Evolutionary conservation across 2,113 vertebrate genomes (phyloP), one percentile per base, ranked within the genome.

Genomic region (Hydrolagus affinis): DNA sequence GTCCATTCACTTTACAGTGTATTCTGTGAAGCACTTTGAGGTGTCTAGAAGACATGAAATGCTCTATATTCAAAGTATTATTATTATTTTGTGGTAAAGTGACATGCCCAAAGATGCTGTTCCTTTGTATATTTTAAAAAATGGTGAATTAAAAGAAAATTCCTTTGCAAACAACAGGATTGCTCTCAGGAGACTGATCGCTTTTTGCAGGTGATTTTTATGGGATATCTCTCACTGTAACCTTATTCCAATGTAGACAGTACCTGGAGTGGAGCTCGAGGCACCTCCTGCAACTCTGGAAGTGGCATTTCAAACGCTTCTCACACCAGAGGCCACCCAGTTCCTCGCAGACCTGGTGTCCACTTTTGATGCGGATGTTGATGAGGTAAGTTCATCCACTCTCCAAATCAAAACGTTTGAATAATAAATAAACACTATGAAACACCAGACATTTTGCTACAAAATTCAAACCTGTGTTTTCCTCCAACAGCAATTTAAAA

Each of bases 261-360:
- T 85, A n/a, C 66, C 85, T 57, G 86, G 85, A 25, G 87, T 94
- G 86, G 94, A 95, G 86, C 86, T 95, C 86, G 89, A 85, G 1
- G 87, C 88, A 8, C 85, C 94, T 85, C 93, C 94, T 30, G 19
- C 70, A 19, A 91, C 90, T 3, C 89, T 95, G 23, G 87, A 92
- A 85, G 71, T 66, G 70, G 92, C 93, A 86, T 90, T 90, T 85
- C 85, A 89, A 25, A 88, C 89, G 8, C 90, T 95, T 0, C 92
- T 95, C 86, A 93, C 89, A 56, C 10, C 88, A 11, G 89, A 90
- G 69, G 90, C 90, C 11, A 88, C 94, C 56, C 86, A 66, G 28
- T 95, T 94, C 85, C 89, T 95, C 4, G 87, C 89, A 76, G 90
- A 94, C 69, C 89, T 95, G 44, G 90, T 92, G 85, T 90, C 92